Conservation (phyloP, 2,888 invertebrate genomes). For the Ecliptopera silaceata region DNA sequence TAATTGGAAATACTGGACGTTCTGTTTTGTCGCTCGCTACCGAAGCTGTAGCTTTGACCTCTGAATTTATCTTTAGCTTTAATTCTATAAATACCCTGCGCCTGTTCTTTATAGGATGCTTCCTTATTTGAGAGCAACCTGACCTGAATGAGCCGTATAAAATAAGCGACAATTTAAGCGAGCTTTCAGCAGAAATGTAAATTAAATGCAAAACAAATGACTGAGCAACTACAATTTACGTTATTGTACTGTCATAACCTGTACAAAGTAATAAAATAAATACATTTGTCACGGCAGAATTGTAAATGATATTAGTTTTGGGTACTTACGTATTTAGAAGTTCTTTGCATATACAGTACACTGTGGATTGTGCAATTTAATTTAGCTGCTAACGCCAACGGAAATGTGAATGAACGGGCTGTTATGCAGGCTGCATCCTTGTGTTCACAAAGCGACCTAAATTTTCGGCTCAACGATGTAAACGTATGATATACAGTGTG, state of each 20-base stretch:
- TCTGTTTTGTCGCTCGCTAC: conserved; percentile 47
- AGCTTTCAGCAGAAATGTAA: conserved; percentile 14
- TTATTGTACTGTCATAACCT: conserved; percentile 18
- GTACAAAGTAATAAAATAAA: conserved; percentile 1
- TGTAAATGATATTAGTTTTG: conserved; percentile 31
- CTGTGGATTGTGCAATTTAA: conserved; percentile 35
- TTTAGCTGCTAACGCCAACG: conserved; percentile 41
- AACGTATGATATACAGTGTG: conserved; percentile 43
- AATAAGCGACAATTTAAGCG: conserved; percentile 1
- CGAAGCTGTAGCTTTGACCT: conserved; percentile 36
- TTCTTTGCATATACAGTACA: neutral
- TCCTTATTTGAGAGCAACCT: conserved; percentile 14
- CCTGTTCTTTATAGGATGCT: conserved; percentile 14
- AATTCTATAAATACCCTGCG: conserved; percentile 14
- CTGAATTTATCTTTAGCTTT: conserved; percentile 18
- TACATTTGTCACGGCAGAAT: conserved; percentile 3
- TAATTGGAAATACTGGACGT: conserved; percentile 62
- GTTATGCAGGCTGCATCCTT: conserved; percentile 45
- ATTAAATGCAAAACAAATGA: conserved; percentile 13
- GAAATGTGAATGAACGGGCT: conserved; percentile 53
- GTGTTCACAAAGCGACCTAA: conserved; percentile 55
- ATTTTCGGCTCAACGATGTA: conserved; percentile 50
- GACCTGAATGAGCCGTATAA: conserved; percentile 4
- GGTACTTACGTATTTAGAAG: conserved; percentile 30
- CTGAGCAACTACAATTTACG: conserved; percentile 9